Evolutionary conservation across 92 coral and sea anemone genomes (phyloP).

Genomic region (Phenganax stokvisi): DNA sequence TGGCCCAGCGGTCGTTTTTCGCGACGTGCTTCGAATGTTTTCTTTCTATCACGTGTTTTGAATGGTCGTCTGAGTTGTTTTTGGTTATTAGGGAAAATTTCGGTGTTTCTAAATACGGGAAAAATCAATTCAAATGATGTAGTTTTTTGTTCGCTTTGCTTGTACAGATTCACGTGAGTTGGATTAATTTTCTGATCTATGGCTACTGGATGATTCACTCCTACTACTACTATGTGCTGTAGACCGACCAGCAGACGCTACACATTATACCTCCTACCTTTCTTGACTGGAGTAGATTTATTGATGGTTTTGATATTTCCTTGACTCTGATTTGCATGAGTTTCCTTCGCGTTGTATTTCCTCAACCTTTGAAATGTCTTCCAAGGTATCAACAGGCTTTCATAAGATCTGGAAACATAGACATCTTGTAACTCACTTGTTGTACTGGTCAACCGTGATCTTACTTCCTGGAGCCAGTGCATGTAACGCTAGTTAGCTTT

Average conservation of each 20-base stretch:
- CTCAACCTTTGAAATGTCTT: conserved; percentile 29
- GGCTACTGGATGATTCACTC: no score
- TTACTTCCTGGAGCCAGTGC: no score
- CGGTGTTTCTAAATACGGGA: not conserved
- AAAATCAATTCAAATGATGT: not conserved
- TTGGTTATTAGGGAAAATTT: not conserved
- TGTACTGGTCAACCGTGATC: no score
- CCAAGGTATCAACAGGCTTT: conserved; percentile 12
- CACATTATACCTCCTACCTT: not conserved
- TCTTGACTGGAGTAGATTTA: not conserved
- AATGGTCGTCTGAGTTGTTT: not conserved
- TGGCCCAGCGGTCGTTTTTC: conserved; percentile 59
- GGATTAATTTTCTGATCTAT: no score
- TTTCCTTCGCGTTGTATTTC: not conserved
- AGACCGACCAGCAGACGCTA: not conserved
- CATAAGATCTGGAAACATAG: conserved; percentile 2
- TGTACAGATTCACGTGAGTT: no score
- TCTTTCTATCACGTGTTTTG: not conserved
- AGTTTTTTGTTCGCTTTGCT: no score
- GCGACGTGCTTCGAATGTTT: not conserved
- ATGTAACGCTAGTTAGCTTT: no score
- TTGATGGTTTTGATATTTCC: not conserved
- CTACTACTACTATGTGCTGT: no score
- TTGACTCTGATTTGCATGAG: no score
- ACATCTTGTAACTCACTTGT: no score